These are phyloP conservation scores for Drosophila bocki DNA, from an alignment of 1,140 invertebrate genomes.

Conservation along the genomic window DNA sequence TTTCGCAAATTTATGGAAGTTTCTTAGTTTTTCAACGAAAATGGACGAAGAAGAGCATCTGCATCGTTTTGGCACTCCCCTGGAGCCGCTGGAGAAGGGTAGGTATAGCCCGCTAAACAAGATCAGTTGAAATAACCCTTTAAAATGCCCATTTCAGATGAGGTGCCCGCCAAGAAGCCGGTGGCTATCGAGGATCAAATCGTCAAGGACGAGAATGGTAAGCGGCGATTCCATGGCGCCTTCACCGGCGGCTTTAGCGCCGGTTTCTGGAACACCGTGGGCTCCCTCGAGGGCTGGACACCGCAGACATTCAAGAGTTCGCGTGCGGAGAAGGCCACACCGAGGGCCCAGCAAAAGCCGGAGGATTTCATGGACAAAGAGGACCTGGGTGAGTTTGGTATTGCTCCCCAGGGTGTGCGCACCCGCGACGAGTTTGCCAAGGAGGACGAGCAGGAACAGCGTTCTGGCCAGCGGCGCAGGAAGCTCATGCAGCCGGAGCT, in stretches of 20 bases:
- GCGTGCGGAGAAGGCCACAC: slow-evolving; percentile 88
- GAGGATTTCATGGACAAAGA: slow-evolving; percentile 99
- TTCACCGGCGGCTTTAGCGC: slow-evolving; percentile 99
- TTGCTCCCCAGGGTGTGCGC: slow-evolving; percentile 94
- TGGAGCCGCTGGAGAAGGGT: slow-evolving; percentile 93
- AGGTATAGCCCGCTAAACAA: slow-evolving; percentile 13
- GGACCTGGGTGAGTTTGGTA: slow-evolving; percentile 97
- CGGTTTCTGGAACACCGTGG: slow-evolving; percentile 98
- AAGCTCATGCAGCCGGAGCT: slow-evolving; percentile 83
- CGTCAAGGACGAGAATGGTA: slow-evolving; percentile 95
- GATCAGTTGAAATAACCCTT: slow-evolving; percentile 5
- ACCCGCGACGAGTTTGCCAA: slow-evolving; percentile 91
- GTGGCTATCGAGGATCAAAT: slow-evolving; percentile 95
- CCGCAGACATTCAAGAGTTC: slow-evolving; percentile 97
- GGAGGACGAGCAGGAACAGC: slow-evolving; percentile 85
- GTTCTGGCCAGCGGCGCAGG: slow-evolving; percentile 78
- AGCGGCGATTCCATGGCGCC: slow-evolving; percentile 98
- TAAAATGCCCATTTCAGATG: slow-evolving; percentile 86
- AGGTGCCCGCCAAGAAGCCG: slow-evolving; percentile 92
- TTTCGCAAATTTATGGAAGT: slow-evolving; percentile 6
- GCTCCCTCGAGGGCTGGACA: slow-evolving; percentile 97
- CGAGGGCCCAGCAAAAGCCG: slow-evolving; percentile 87
- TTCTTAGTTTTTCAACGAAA: slow-evolving; percentile 4
- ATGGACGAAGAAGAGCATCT: slow-evolving; percentile 88
- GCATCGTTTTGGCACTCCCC: slow-evolving; percentile 90